phyloP scores from a whole-genome alignment of 2,797 vertebrate genomes.

The Chromobotia macracanthus region DNA sequence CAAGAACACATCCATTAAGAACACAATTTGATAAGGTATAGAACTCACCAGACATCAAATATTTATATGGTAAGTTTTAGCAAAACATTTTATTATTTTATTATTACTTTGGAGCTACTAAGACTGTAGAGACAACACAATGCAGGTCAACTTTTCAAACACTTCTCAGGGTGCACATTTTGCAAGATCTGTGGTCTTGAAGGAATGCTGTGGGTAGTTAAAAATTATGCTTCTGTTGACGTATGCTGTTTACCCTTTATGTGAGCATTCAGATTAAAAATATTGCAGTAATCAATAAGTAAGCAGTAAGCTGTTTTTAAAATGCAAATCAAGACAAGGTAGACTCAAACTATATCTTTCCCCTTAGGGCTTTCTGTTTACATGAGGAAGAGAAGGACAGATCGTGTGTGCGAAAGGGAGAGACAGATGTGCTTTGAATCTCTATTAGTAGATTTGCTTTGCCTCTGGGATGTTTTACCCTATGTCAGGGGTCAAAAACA shows the following conservation, averaged over 20 bases:
- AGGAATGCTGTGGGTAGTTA: background rate
- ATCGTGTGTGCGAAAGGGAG: background rate
- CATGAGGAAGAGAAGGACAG: background rate
- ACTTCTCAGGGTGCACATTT: background rate
- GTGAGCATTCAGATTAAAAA: conserved; percentile 3
- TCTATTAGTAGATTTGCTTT: conserved; percentile 28
- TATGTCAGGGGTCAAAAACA: conserved; percentile 18
- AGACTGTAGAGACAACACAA: too few species aligned
- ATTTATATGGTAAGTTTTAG: too few species aligned
- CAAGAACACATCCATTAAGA: too few species aligned
- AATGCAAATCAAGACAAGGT: conserved; percentile 26
- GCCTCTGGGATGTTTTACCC: background rate
- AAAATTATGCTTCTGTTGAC: too few species aligned
- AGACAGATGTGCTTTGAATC: conserved; percentile 17
- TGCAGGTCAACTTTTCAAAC: too few species aligned
- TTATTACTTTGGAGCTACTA: too few species aligned
- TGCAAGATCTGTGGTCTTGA: background rate
- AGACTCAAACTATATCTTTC: conserved; percentile 5
- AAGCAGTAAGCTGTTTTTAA: conserved; percentile 15
- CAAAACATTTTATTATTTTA: too few species aligned
- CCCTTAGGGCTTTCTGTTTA: background rate
- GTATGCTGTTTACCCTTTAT: conserved; percentile 20
- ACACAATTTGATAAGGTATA: too few species aligned
- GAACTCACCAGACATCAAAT: too few species aligned
- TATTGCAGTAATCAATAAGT: conserved; percentile 1